Evolutionary conservation across 2,797 vertebrate genomes (phyloP).

Genomic region (Cyclura pinguis): DNA sequence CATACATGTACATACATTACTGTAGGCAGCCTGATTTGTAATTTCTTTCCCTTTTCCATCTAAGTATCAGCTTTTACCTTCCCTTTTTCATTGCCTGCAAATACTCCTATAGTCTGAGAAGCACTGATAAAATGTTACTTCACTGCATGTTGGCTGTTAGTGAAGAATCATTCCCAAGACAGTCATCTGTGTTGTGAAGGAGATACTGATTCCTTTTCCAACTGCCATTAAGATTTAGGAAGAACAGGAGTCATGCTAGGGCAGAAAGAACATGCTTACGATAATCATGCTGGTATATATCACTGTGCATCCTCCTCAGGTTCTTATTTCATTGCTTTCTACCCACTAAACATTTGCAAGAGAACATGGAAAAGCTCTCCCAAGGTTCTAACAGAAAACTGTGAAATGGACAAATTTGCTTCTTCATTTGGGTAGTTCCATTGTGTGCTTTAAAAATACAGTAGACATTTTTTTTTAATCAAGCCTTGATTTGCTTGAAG

Average conservation of each 20-base stretch:
- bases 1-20: background rate
- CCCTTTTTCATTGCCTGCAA: background rate
- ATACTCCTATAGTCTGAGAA: background rate
- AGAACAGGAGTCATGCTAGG: background rate
- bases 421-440: background rate
- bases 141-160: background rate
- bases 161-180: background rate
- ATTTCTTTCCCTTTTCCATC: background rate
- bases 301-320: background rate
- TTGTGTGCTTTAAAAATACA: background rate
- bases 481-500: constrained; percentile 1
- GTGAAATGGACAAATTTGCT: background rate
- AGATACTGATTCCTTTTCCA: constrained; percentile 11
- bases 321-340: background rate
- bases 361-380: constrained; percentile 3
- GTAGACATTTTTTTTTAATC: background rate
- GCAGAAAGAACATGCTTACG: background rate
- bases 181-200: background rate
- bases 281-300: background rate
- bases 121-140: background rate
- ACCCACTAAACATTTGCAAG: background rate
- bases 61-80: background rate
- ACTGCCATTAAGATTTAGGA: constrained; percentile 1
- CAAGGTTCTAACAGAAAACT: constrained; percentile 19
- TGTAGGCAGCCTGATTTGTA: background rate